Evolutionary conservation across 2,113 vertebrate species (phyloP), one percentile per base, ranked within the genome.

Genomic region (Gambusia holbrooki): DNA sequence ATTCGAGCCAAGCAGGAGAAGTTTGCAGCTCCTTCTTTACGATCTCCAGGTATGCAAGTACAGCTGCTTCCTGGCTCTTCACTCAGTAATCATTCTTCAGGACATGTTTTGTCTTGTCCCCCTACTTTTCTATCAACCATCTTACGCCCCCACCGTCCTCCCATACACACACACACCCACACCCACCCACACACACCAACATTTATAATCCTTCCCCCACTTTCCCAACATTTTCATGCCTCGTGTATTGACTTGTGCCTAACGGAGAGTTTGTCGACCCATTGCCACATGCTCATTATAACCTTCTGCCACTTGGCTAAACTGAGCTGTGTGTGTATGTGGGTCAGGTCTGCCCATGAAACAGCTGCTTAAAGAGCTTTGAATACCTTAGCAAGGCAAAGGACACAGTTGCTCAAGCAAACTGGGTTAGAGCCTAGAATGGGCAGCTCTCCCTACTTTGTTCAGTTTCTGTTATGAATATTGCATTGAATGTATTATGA

Each of bases 41-140:
- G 67, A 73, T 66, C 74, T 83, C 90, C 87, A 89, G 90, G 89
- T 90, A 92, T 92, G 90, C 1, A 48, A 80, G 82, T 76, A 80
- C 80, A 88, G 85, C 84, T 89, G 80, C 74, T 84, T 77, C 33
- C 66, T 51, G 1, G 51, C 78, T 75, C 78, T 82, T 73, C 71
- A 67, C 85, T 73, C 64, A 61, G 66, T 73, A n/a, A 58, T 58
- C 89, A 71, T 84, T 85, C 69, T 73, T 40, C 82, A 67, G 65
- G 48, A 72, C 92, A 2, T 84, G 91, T 89, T 84, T 77, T 76
- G 71, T 73, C 92, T 77, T 84, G 89, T 87, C 67, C 72, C 40
- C 80, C 60, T 71, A 35, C 69, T 65, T 71, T 42, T 19, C 65
- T 42, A 61, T n/a, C 80, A 65, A 60, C 71, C 85, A 13, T 69